Evolutionary conservation across 2,113 vertebrate genomes (phyloP).

Genomic region (Steatornis caripensis): DNA sequence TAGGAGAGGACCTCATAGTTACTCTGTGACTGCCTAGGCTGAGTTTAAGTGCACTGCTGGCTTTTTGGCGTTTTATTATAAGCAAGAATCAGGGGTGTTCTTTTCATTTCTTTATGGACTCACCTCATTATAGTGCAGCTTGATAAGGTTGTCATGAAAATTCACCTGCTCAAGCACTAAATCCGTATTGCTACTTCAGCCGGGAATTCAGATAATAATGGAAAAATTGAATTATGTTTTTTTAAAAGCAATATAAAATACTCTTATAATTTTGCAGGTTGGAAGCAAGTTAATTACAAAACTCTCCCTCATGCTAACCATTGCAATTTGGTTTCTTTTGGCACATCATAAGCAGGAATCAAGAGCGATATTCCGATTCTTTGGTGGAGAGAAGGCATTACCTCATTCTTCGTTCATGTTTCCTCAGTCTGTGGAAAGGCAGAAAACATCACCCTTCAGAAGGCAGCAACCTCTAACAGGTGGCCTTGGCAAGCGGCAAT

Average conservation of each 20-base stretch:
- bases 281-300: neutral
- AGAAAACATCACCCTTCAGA: slow-evolving; percentile 78
- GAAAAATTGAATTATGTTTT: neutral
- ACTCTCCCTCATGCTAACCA: neutral
- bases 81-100: neutral
- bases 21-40: neutral
- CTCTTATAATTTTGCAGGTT: neutral
- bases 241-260: neutral
- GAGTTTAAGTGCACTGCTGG: neutral
- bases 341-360: neutral
- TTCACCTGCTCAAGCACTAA: neutral
- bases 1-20: neutral
- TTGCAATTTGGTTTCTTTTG: neutral
- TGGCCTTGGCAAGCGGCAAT: slow-evolving; percentile 97
- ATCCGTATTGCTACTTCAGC: neutral
- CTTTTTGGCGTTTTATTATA: neutral
- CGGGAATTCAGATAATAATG: neutral
- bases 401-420: neutral
- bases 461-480: slow-evolving; percentile 70
- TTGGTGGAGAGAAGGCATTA: neutral
- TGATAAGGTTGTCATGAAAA: neutral
- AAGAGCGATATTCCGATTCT: neutral
- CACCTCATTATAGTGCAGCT: neutral
- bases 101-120: neutral
- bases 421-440: slow-evolving; percentile 91